Evolutionary conservation across 1,140 invertebrate genomes (phyloP).

Genomic region (Periplaneta americana): DNA sequence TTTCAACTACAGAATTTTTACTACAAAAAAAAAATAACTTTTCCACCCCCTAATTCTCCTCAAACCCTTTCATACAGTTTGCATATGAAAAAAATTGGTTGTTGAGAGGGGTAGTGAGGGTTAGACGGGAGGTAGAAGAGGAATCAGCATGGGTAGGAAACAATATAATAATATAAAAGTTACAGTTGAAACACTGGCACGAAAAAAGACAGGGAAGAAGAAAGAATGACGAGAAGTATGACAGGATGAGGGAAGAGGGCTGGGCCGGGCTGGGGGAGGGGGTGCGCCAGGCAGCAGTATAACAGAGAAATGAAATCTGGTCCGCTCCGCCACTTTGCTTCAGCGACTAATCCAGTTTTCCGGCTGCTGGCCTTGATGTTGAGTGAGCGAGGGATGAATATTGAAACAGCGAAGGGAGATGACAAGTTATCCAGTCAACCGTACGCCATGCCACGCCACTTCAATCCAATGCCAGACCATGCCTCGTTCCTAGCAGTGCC

Average conservation of each 20-base stretch:
- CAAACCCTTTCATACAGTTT: not conserved
- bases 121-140: not conserved
- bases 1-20: not conserved
- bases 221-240: not conserved
- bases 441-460: not conserved
- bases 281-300: not conserved
- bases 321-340: constrained; percentile 19
- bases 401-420: constrained; percentile 2
- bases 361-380: not conserved
- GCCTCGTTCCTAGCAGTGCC: not conserved
- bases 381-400: not conserved
- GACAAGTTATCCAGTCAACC: not conserved
- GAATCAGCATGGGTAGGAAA: not conserved
- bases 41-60: not conserved
- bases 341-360: constrained; percentile 20
- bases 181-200: not conserved
- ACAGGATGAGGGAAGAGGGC: not conserved
- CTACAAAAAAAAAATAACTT: not conserved
- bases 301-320: constrained; percentile 16
- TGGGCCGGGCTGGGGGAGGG: not conserved
- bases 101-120: not conserved
- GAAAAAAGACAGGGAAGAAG: not conserved
- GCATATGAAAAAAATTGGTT: not conserved
- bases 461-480: not conserved
- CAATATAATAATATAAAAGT: not conserved